Evolutionary conservation across 2,113 vertebrate genomes (phyloP), one percentile per base, ranked within the genome.

Genomic region (Xerus inauris): DNA sequence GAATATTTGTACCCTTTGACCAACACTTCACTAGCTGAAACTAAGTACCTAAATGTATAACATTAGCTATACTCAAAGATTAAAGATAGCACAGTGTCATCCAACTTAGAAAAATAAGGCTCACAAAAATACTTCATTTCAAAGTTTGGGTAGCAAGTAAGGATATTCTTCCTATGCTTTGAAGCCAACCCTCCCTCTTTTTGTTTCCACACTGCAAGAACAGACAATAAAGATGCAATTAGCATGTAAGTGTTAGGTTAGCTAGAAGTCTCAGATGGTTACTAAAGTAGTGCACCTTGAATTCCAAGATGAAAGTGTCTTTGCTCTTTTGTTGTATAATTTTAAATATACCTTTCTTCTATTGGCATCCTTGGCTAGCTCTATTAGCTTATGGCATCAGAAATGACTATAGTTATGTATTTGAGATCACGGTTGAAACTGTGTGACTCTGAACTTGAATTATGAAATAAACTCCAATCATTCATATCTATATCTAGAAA

Each of bases 381-480:
- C 30, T 24, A 9, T 91, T 62, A 76, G 22, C 12, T 62, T 87
- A 59, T 82, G 3, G 57, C 8, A 26, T 26, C 64, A 47, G 28
- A 84, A 72, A 64, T 45, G n/a, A 93, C 35, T 51, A 1, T 54
- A 62, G 32, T 59, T 83, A 80, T 73, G 42, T 64, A 54, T 38
- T 84, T 79, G 30, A 35, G 11, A 19, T 79, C n/a, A 35, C n/a
- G n/a, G 17, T 13, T 20, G n/a, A 72, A 59, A 62, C 19, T 79
- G n/a, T 24, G 40, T 77, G 45, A 89, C n/a, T 67, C 40, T 64
- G 32, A 89, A 59, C 22, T 59, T 69, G 62, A 89, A 89, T 71
- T 84, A 51, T 83, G 69, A 81, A 82, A 88, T 89, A 71, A 95
- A 51, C 42, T 64, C 83, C n/a, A 49, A 14, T 77, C 40, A 54